These are phyloP conservation scores for Cyphomyrus plagiostoma DNA, from an alignment of 2,113 vertebrate species.

Conservation along the genomic window DNA sequence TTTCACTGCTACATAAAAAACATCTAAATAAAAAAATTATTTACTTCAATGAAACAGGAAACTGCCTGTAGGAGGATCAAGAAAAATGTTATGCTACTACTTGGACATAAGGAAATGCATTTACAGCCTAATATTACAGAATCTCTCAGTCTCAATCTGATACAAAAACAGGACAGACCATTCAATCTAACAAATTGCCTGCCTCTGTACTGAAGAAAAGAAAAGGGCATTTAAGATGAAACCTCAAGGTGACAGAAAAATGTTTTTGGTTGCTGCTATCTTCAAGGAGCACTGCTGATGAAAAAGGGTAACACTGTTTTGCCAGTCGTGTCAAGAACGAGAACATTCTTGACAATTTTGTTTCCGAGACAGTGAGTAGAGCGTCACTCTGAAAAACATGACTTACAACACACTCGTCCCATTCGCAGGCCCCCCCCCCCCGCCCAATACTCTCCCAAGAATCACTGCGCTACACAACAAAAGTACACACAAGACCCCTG, in stretches of 20 bases:
- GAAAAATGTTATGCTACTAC: not conserved
- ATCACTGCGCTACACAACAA: constrained; percentile 54
- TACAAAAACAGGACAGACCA: not conserved
- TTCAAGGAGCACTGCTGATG: not conserved
- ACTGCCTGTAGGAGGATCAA: not conserved
- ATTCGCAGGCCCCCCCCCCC: not conserved
- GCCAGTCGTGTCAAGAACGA: not conserved
- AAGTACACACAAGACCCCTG: constrained; percentile 52
- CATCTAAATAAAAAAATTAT: not conserved
- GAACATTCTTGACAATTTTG: not conserved
- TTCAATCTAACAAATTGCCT: not conserved
- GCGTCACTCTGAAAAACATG: not conserved
- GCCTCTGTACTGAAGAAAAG: not conserved
- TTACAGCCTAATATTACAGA: not conserved
- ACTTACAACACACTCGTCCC: not conserved
- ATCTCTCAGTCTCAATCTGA: not conserved
- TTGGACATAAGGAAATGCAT: not conserved
- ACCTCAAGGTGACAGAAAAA: not conserved
- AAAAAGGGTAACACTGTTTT: not conserved
- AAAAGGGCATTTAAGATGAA: not conserved
- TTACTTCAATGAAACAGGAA: not conserved
- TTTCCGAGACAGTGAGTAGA: not conserved
- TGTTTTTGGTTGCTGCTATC: not conserved
- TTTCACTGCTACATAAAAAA: not conserved
- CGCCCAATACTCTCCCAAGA: constrained; percentile 49